phyloP scores from a whole-genome alignment of 2,113 vertebrate genomes.

The Gambusia holbrooki region DNA sequence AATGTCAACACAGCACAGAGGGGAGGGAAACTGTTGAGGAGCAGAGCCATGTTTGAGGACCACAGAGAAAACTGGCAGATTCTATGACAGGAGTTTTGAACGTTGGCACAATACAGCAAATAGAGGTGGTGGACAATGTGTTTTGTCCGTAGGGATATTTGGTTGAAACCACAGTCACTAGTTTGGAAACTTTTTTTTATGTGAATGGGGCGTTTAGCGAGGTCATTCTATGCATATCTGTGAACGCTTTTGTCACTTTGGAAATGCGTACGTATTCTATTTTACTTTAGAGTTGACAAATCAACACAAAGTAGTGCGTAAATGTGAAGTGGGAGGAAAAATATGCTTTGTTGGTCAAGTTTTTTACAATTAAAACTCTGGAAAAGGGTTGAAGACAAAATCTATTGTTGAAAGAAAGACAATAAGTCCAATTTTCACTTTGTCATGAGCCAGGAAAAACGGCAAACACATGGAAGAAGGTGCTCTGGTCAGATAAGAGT shows the following conservation, averaged over 20 bases:
- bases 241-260: neutral
- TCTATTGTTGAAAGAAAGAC: neutral
- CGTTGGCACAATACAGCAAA: slow-evolving; percentile 16
- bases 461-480: too few species aligned
- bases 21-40: slow-evolving; percentile 46
- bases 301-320: neutral
- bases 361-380: neutral
- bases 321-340: too few species aligned
- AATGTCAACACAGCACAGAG: slow-evolving; percentile 77
- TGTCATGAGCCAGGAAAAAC: neutral
- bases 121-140: neutral
- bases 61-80: slow-evolving; percentile 55
- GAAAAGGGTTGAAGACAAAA: neutral
- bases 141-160: slow-evolving; percentile 41
- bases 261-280: neutral
- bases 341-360: too few species aligned
- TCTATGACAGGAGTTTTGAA: slow-evolving; percentile 26
- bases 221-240: slow-evolving; percentile 41
- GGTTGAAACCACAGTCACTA: slow-evolving; percentile 24
- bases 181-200: slow-evolving; percentile 26
- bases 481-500: neutral
- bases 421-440: neutral
- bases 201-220: slow-evolving; percentile 30
- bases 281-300: neutral
- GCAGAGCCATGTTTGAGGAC: slow-evolving; percentile 38